Base-by-base conservation (phyloP, 1,140 invertebrate species). In the Reticulitermes speratus region DNA sequence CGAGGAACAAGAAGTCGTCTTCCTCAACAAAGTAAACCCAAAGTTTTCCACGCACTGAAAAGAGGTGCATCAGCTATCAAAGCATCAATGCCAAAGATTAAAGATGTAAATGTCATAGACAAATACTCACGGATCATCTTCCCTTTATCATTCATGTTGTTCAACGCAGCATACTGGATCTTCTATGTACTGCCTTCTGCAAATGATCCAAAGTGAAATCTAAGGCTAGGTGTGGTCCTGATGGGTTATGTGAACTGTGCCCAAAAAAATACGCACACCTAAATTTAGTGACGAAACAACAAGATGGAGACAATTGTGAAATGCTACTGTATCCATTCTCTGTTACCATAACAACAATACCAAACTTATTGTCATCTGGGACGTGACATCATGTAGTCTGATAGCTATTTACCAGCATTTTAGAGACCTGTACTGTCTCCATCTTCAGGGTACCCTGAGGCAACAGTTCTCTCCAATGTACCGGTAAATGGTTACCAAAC, bases 101-200 rank as follows among this genome's bases (percentile, higher is more conserved):
- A 98, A 89, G 98, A 99, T 91, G 98, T 99, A 65, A 99, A 99
- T 90, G 95, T 98, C 82, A 99, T 99, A 89, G 98, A 99, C 91
- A 98, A 98, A 89, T 98, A 98, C 90, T 98, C 98, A 16, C 93
- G 98, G 87, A 94, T 99, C 87, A 93, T 98, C 85, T 99, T 99
- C 91, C 98, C 98, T 0, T 94, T 98, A 44, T 96, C 97, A 87
- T 99, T 99, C 90, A 93, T 99, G 88, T 90, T 98, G 69, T 99
- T 99, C 91, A 99, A 99, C 90, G 93, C 95, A 25, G 94, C 96
- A 86, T 99, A 99, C 90, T 99, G 98, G 98, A 94, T 96, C 88
- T 99, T 98, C 90, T 99, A 99, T 90, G 94, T 97, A 88, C 92
- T 85, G 16, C 87, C 87, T 52, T 65, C 84, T 38, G 86, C 52